Evolutionary conservation across 2,113 vertebrate genomes (phyloP).

Genomic region (Xyrauchen texanus): DNA sequence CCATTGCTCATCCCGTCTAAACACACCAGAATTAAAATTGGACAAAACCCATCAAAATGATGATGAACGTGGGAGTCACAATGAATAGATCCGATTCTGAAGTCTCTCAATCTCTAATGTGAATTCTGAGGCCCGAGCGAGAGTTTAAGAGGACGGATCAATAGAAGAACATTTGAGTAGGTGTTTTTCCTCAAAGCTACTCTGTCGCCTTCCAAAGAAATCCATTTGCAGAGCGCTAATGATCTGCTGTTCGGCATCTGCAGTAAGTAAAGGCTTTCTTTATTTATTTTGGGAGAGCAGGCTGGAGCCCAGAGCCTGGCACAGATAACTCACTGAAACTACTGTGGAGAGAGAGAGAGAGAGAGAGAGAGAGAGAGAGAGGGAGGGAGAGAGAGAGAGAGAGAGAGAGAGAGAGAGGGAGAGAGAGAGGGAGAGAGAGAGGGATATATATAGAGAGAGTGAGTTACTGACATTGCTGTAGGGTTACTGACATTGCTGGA

Average conservation of each 20-base stretch:
- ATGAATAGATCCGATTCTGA: constrained; percentile 35
- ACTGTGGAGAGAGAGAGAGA: not conserved
- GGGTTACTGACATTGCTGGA: too few species aligned
- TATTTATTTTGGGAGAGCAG: constrained; percentile 39
- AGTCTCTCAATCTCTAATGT: not conserved
- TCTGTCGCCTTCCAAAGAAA: constrained; percentile 34
- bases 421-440: constrained; percentile 34
- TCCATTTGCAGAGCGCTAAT: constrained; percentile 57
- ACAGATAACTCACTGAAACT: constrained; percentile 45
- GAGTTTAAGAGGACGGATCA: constrained; percentile 46
- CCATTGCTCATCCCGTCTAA: not conserved
- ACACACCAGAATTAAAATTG: not conserved
- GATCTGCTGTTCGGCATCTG: constrained; percentile 45
- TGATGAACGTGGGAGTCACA: not conserved
- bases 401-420: too few species aligned
- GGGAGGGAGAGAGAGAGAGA: too few species aligned
- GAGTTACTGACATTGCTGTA: too few species aligned
- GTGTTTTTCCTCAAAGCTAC: constrained; percentile 54
- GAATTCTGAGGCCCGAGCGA: not conserved
- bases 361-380: constrained; percentile 4
- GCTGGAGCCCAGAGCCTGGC: constrained; percentile 42
- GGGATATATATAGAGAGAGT: not conserved
- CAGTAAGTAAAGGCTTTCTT: constrained; percentile 48
- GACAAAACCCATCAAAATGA: constrained; percentile 8
- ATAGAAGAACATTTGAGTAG: constrained; percentile 52